Conservation (phyloP, 2,113 vertebrate species). For the Tapirus terrestris region DNA sequence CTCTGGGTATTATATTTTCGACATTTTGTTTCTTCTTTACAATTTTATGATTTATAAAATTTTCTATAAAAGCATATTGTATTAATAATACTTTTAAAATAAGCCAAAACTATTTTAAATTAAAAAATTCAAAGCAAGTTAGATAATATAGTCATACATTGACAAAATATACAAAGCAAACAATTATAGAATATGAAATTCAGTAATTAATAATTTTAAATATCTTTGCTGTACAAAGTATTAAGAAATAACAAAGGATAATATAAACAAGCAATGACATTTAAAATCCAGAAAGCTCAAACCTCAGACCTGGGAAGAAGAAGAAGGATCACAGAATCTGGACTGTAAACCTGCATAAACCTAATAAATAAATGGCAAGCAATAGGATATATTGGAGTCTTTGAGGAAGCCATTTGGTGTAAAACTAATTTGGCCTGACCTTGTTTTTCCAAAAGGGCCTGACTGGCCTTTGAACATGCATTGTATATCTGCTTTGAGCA, state of each 20-base stretch:
- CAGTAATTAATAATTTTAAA: conserved; percentile 8
- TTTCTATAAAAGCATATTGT: background rate
- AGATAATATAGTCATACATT: background rate
- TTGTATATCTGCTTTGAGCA: no score
- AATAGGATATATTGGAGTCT: no score
- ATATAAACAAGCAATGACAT: background rate
- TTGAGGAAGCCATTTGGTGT: no score
- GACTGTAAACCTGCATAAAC: background rate
- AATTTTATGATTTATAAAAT: background rate
- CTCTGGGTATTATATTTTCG: background rate
- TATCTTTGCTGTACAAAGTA: background rate
- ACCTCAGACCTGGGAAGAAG: background rate
- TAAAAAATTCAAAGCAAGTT: background rate
- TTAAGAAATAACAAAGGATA: background rate
- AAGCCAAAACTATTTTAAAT: background rate
- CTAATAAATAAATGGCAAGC: no score
- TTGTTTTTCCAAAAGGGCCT: no score
- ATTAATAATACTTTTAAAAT: conserved; percentile 44
- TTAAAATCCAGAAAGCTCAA: background rate
- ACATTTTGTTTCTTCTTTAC: background rate
- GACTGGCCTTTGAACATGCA: no score
- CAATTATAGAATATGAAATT: background rate
- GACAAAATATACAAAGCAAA: background rate
- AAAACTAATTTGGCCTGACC: no score
- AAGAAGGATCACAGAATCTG: background rate